A percentile compares a stretch with the other conserved stretches of the same genome.
phyloP scores from a whole-genome alignment of 2,797 vertebrate species.

The Apogon talboti region DNA sequence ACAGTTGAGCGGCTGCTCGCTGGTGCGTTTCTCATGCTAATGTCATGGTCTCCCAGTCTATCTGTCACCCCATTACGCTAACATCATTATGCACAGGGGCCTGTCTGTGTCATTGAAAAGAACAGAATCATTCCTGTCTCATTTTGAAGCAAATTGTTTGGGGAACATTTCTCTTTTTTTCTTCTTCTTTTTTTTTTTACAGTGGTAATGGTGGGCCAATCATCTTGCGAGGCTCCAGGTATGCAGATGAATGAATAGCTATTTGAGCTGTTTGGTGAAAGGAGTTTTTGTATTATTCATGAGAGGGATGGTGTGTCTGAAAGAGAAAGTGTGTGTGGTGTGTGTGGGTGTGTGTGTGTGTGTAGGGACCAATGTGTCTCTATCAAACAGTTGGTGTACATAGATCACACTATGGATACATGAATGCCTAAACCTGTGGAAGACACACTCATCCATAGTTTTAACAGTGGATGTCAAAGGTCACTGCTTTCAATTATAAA shows the following conservation, averaged over 20 bases:
- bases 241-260: conserved; percentile 85
- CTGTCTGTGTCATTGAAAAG: conserved; percentile 80
- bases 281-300: conserved; percentile 85
- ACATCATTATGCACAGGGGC: conserved; percentile 86
- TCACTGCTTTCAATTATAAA: background rate
- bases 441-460: conserved; percentile 11
- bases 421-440: conserved; percentile 5
- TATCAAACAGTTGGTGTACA: conserved; percentile 44
- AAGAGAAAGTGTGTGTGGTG: conserved; percentile 47
- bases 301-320: conserved; percentile 73
- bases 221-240: conserved; percentile 83
- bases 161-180: conserved; percentile 79
- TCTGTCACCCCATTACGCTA: conserved; percentile 87
- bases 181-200: conserved; percentile 40
- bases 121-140: conserved; percentile 86
- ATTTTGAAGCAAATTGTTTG: conserved; percentile 88
- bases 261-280: conserved; percentile 82
- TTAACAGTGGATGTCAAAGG: background rate
- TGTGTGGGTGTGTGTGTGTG: conserved; percentile 45
- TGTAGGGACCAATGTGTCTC: conserved; percentile 41
- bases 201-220: conserved; percentile 79
- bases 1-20: conserved; percentile 85
- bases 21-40: conserved; percentile 88
- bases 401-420: conserved; percentile 22
- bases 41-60: conserved; percentile 85